Conservation (phyloP, 2,113 vertebrate genomes). For the Cochlearius cochlearius region DNA sequence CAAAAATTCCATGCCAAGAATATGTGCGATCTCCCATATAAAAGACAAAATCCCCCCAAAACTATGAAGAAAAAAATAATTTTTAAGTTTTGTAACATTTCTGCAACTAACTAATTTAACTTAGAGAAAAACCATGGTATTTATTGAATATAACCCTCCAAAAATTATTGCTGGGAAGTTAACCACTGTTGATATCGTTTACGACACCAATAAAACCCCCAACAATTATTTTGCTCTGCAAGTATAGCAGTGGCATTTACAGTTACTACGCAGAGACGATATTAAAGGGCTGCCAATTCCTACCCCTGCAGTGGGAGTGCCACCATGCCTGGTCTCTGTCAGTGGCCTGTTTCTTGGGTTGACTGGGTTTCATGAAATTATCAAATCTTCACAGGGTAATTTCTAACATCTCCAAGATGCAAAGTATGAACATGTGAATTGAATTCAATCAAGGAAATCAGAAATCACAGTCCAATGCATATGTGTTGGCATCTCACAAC, state of each 20-base stretch:
- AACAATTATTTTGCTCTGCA: neutral
- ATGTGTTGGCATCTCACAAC: neutral
- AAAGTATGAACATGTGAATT: neutral
- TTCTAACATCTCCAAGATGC: neutral
- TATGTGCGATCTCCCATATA: neutral
- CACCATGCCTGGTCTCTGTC: neutral
- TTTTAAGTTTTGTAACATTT: neutral
- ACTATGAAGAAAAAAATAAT: neutral
- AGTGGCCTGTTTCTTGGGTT: neutral
- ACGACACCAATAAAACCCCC: neutral
- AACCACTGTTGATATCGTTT: neutral
- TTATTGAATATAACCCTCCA: neutral
- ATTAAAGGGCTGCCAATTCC: neutral
- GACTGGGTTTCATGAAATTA: neutral
- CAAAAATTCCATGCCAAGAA: neutral
- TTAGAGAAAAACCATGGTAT: neutral
- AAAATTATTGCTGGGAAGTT: neutral
- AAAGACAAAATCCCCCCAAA: neutral
- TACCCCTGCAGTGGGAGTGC: rapidly evolving
- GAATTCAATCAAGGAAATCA: neutral
- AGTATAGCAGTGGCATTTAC: neutral
- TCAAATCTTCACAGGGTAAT: neutral
- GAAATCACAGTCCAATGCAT: neutral
- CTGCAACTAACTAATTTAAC: neutral
- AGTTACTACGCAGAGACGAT: neutral